These are phyloP conservation scores for Eledone cirrhosa DNA, from an alignment of 2,888 invertebrate species.

Conservation along the genomic window DNA sequence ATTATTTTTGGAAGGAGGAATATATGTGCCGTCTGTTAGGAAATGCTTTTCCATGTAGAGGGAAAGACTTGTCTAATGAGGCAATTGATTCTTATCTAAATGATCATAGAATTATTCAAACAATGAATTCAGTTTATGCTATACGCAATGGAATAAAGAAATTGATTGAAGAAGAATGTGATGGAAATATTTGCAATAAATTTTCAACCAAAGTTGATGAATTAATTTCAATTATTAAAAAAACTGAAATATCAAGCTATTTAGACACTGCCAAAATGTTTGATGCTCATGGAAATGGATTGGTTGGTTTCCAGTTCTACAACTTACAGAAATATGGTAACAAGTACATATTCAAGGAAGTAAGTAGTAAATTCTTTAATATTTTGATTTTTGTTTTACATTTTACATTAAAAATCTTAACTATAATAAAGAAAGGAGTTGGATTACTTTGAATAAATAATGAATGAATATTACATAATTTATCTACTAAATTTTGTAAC, in stretches of 20 bases:
- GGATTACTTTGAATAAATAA: too few species aligned
- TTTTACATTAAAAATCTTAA: too few species aligned
- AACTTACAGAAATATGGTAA: conserved; percentile 42
- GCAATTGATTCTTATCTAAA: conserved; percentile 34
- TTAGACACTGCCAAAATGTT: conserved; percentile 42
- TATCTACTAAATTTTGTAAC: too few species aligned
- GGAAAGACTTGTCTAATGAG: conserved; percentile 34
- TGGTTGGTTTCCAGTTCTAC: conserved; percentile 50
- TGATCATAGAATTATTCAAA: conserved; percentile 51
- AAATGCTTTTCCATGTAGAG: conserved; percentile 35
- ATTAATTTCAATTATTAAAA: conserved; percentile 32
- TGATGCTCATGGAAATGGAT: conserved; percentile 52
- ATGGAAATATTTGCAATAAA: conserved; percentile 45
- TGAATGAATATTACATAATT: too few species aligned
- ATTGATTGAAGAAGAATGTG: conserved; percentile 44
- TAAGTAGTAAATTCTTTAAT: conserved; percentile 29
- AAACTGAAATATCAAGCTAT: conserved; percentile 31
- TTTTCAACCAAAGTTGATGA: conserved; percentile 32
- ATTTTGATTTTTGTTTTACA: background rate
- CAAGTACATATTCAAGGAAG: conserved; percentile 41
- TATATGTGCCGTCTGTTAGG: conserved; percentile 50
- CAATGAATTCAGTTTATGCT: conserved; percentile 52
- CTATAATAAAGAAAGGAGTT: too few species aligned
- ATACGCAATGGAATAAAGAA: conserved; percentile 45
- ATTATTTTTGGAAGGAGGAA: conserved; percentile 52